Evolutionary conservation across 2,797 vertebrate species (phyloP), one percentile per base, ranked within the genome.

Genomic region (Protosalanx chinensis): DNA sequence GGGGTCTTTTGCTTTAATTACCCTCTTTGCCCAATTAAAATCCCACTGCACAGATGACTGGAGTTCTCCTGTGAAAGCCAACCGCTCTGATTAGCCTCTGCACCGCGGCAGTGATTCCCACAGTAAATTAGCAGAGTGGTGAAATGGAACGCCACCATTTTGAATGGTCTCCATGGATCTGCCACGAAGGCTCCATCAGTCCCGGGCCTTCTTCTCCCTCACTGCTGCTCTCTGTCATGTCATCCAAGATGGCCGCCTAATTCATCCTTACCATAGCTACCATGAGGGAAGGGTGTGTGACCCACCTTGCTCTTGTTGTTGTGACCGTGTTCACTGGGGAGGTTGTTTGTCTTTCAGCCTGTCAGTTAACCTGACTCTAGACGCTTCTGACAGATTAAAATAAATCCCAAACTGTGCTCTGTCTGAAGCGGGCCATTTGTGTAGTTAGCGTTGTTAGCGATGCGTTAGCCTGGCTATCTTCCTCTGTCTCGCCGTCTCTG

Each of bases 171-270:
- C 79, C 71, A 81, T 80, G 51, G 73, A 67, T 74, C 72, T 57
- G 53, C 87, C 80, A 85, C 91, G 89, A 86, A 72, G 80, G 76
- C 76, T 80, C 86, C 85, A 89, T 91, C 89, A 91, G 83, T 71
- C 68, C 41, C 20, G 62, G 10, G 64, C 68, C 69, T 64, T 60
- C 66, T 79, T 68, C 68, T 57, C 68, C 74, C 84, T 57, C 32
- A 10, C 51, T 68, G 30, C 32, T n/a, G 15, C 16, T 33, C 32
- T 58, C 72, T 82, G 68, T 81, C 71, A 85, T 78, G 71, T 82
- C 72, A 76, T 79, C 18, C 7, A 15, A 53, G 64, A 18, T n/a
- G 32, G 62, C 65, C 20, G 27, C 46, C 27, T 30, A 18, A 15
- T 56, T 16, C 51, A n/a, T 16, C 51, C 3, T 56, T 46, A 46